These are phyloP conservation scores for Drosophila murphyi DNA, from an alignment of 1,140 invertebrate species.

Conservation along the genomic window DNA sequence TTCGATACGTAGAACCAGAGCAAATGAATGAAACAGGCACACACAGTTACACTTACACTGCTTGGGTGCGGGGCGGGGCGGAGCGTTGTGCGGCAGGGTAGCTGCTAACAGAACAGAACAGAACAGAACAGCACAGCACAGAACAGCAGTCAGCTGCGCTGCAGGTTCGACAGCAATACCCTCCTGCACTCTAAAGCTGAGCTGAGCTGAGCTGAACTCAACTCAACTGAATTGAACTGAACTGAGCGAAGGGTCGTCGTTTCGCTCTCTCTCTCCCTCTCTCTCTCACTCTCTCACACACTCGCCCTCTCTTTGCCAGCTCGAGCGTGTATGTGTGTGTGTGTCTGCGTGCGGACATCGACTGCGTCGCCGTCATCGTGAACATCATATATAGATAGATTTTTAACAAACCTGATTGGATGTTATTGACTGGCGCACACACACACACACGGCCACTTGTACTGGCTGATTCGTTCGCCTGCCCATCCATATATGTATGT, in stretches of 20 bases:
- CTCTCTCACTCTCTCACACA: constrained; percentile 15
- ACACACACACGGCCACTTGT: constrained; percentile 56
- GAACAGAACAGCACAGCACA: neutral
- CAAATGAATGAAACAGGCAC: constrained; percentile 73
- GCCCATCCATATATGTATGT: constrained; percentile 28
- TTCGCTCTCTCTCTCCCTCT: constrained; percentile 44
- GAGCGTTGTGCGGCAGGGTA: constrained; percentile 37
- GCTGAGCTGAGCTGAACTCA: constrained; percentile 24
- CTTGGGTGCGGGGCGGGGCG: constrained; percentile 34
- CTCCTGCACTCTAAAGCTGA: constrained; percentile 41
- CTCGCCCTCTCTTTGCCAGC: too few relatives aligned
- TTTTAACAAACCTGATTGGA: constrained; percentile 85
- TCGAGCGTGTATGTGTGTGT: constrained; percentile 10
- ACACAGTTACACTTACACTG: constrained; percentile 1
- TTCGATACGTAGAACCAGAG: constrained; percentile 75
- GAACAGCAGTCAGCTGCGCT: constrained; percentile 8
- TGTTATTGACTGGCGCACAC: constrained; percentile 84
- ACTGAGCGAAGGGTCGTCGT: constrained; percentile 55
- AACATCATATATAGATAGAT: constrained; percentile 84
- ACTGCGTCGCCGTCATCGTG: constrained; percentile 81
- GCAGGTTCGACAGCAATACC: constrained; percentile 45
- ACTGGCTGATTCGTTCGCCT: constrained; percentile 75
- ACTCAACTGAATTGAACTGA: constrained; percentile 24
- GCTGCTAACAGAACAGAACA: constrained; percentile 7
- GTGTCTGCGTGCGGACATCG: constrained; percentile 76